Evolutionary conservation across 2,797 vertebrate species (phyloP).

Genomic region (Oryzias sinensis): DNA sequence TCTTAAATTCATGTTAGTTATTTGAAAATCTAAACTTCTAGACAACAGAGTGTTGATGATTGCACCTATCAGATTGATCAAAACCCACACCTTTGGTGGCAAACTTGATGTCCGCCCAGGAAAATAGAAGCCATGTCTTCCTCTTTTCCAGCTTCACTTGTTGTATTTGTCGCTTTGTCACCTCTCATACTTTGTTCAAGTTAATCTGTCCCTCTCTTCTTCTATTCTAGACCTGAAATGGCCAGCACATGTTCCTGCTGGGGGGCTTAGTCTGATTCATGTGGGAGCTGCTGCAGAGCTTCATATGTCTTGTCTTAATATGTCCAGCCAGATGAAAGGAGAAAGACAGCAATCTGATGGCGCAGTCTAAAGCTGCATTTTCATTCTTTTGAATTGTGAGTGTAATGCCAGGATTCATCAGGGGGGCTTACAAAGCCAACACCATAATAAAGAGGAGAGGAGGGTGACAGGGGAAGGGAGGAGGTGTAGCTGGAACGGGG

Average conservation of each 20-base stretch:
- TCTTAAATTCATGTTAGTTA: too few species aligned
- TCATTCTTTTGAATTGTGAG: conserved; percentile 62
- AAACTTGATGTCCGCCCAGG: background rate
- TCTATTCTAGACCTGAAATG: conserved; percentile 51
- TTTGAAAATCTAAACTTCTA: too few species aligned
- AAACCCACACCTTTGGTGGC: too few species aligned
- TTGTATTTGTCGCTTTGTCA: conserved; percentile 20
- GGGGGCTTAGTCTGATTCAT: conserved; percentile 56
- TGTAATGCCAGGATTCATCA: conserved; percentile 61
- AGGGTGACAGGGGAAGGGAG: conserved; percentile 18
- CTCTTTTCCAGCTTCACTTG: background rate
- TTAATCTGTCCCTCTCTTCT: conserved; percentile 13
- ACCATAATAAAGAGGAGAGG: conserved; percentile 56
- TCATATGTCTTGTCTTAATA: conserved; percentile 62
- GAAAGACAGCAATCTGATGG: conserved; percentile 56
- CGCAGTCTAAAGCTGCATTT: conserved; percentile 57
- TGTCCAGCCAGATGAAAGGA: conserved; percentile 66
- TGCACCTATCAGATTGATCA: too few species aligned
- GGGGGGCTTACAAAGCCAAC: conserved; percentile 59
- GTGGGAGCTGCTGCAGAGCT: conserved; percentile 53
- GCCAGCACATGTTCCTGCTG: conserved; percentile 57
- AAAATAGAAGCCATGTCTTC: background rate
- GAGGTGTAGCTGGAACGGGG: conserved; percentile 20
- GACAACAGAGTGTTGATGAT: too few species aligned
- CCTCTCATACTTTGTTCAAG: conserved; percentile 14